These are phyloP conservation scores for Bactericera cockerelli DNA, from an alignment of 1,140 invertebrate species.

Conservation along the genomic window DNA sequence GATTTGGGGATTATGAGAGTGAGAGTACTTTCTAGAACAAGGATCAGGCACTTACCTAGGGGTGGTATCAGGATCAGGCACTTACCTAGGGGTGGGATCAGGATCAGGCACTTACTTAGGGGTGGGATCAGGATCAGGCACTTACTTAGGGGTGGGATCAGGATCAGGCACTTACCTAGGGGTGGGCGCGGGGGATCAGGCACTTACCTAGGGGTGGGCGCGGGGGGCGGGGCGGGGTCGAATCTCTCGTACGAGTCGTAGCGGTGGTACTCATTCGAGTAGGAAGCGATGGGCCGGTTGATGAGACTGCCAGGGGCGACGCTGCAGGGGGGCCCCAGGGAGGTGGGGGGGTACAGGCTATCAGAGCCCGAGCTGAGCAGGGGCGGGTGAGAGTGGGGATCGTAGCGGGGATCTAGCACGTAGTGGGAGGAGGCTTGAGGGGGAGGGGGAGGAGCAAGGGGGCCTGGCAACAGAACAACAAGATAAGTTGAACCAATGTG, in stretches of 20 bases:
- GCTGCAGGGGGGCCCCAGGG: conserved; percentile 10
- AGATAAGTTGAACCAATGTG: too few relatives aligned
- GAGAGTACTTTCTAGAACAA: too few relatives aligned
- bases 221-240: conserved; percentile 36
- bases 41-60: too few relatives aligned
- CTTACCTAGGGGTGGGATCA: too few relatives aligned
- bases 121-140: too few relatives aligned
- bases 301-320: conserved; percentile 31
- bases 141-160: too few relatives aligned
- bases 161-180: too few relatives aligned
- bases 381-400: conserved; percentile 36
- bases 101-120: too few relatives aligned
- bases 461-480: too few relatives aligned
- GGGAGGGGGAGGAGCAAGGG: conserved; percentile 25
- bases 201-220: conserved; percentile 28
- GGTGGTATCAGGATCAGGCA: too few relatives aligned
- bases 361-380: conserved; percentile 32
- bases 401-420: conserved; percentile 41
- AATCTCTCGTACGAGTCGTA: conserved; percentile 50
- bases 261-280: conserved; percentile 34
- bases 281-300: conserved; percentile 42
- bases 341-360: conserved; percentile 3
- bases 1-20: too few relatives aligned
- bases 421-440: conserved; percentile 28
- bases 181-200: too few relatives aligned